A percentile compares a stretch with the other conserved stretches of the same genome.
Evolutionary conservation across 2,888 invertebrate genomes (phyloP).

Genomic region (Reticulitermes lucifugus): DNA sequence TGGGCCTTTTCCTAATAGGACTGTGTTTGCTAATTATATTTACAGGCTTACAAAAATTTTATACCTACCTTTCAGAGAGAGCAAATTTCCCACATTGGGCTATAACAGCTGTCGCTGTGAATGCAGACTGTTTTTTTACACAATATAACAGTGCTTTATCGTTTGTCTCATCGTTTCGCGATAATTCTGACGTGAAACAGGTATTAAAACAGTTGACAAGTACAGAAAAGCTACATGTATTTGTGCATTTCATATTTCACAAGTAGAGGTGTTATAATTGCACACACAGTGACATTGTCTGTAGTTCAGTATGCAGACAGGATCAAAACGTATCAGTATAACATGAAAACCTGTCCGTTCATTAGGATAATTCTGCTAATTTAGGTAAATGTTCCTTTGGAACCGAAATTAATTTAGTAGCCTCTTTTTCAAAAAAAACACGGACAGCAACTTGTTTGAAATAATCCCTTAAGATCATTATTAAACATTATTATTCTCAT

Average conservation of each 20-base stretch:
- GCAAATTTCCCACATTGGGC: background rate
- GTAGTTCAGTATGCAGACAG: background rate
- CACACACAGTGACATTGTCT: conserved; percentile 2
- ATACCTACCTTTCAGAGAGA: background rate
- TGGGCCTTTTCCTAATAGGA: no score
- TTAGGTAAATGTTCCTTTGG: background rate
- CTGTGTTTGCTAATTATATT: no score
- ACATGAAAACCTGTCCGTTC: conserved; percentile 12
- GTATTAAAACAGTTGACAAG: background rate
- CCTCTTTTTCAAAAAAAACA: background rate
- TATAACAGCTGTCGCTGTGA: background rate
- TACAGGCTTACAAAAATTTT: no score
- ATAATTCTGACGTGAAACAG: background rate
- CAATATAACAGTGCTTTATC: background rate
- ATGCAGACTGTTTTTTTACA: no score
- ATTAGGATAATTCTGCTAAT: background rate
- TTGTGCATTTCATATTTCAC: conserved; percentile 1
- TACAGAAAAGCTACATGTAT: background rate
- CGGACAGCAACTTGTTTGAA: background rate
- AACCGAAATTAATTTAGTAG: background rate
- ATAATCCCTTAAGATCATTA: background rate
- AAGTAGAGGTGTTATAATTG: background rate
- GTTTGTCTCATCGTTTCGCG: background rate
- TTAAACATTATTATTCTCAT: no score
- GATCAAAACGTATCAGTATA: conserved; percentile 6